A percentile compares a stretch with the other conserved stretches of the same genome.
Conservation (phyloP, 2,888 invertebrate genomes). For the Campoplex nolae region DNA sequence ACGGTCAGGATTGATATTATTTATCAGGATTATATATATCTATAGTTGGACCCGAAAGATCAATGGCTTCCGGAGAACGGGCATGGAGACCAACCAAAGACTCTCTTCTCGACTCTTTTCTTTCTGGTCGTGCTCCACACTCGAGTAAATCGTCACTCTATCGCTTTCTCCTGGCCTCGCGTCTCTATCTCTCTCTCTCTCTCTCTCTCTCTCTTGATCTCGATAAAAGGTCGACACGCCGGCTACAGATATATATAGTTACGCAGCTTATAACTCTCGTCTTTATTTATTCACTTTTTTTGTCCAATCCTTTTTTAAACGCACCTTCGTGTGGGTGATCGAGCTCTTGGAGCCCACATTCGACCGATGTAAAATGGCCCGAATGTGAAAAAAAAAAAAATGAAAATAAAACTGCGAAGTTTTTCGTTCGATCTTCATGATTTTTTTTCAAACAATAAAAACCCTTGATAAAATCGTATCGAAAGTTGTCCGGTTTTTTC, state of each 20-base stretch:
- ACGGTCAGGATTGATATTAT: slow-evolving; percentile 49
- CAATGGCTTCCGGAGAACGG: slow-evolving; percentile 64
- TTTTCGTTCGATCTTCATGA: neutral
- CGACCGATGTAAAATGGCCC: neutral
- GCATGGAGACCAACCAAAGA: slow-evolving; percentile 12
- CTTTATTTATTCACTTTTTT: slow-evolving; percentile 42
- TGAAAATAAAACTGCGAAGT: too few species aligned
- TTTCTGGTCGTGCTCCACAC: slow-evolving; percentile 40
- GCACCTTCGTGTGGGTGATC: neutral
- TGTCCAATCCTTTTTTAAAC: slow-evolving; percentile 12
- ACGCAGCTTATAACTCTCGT: slow-evolving; percentile 29
- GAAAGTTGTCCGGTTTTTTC: neutral
- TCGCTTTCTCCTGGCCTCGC: slow-evolving; percentile 70
- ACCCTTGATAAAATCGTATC: neutral
- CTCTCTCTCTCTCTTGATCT: slow-evolving; percentile 58
- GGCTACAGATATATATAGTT: slow-evolving; percentile 40
- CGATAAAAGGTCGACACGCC: slow-evolving; percentile 68
- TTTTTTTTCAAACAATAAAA: slow-evolving; percentile 5
- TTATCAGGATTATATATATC: slow-evolving; percentile 11
- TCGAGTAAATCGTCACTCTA: slow-evolving; percentile 65
- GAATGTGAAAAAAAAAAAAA: neutral
- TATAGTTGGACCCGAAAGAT: slow-evolving; percentile 32
- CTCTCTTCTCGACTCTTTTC: slow-evolving; percentile 37
- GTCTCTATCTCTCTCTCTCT: too few species aligned
- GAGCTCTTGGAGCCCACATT: neutral